Conservation (phyloP, 2,113 vertebrate species). For the Halichoerus grypus region DNA sequence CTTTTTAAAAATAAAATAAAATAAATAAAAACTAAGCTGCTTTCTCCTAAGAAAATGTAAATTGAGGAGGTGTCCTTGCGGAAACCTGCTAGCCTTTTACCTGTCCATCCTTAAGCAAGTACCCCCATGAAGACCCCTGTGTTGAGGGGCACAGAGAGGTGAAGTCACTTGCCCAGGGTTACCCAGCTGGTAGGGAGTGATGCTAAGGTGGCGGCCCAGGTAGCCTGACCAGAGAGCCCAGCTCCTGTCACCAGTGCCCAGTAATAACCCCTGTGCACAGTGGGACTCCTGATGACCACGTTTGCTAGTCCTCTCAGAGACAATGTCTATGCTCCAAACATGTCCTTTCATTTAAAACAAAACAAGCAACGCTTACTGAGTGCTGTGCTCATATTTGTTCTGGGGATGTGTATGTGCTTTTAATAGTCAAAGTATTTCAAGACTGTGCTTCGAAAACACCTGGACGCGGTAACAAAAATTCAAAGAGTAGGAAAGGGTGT, state of each 20-base stretch:
- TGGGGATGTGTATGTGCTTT: background rate
- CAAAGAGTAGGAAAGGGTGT: background rate
- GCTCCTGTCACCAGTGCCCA: background rate
- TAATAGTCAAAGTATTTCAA: background rate
- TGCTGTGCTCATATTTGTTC: background rate
- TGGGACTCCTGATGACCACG: background rate
- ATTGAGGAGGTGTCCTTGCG: background rate
- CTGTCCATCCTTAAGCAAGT: background rate
- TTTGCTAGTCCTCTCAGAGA: background rate
- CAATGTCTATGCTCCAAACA: background rate
- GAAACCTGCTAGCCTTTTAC: too few species aligned
- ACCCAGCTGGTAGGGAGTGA: background rate
- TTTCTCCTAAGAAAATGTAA: background rate
- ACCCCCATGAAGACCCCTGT: too few species aligned
- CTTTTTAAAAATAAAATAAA: background rate
- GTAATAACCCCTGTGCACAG: rapidly evolving
- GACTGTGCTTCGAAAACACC: background rate
- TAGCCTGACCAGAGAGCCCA: background rate
- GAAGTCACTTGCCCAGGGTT: background rate
- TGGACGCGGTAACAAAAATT: background rate
- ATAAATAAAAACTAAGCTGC: background rate
- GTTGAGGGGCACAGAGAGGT: background rate
- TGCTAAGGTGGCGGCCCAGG: background rate
- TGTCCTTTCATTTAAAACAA: background rate
- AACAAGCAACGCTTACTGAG: background rate